Percentiles rank a stretch among this genome's conserved stretches.
phyloP scores from a whole-genome alignment of 2,797 vertebrate species.

The Neosalanx taihuensis region DNA sequence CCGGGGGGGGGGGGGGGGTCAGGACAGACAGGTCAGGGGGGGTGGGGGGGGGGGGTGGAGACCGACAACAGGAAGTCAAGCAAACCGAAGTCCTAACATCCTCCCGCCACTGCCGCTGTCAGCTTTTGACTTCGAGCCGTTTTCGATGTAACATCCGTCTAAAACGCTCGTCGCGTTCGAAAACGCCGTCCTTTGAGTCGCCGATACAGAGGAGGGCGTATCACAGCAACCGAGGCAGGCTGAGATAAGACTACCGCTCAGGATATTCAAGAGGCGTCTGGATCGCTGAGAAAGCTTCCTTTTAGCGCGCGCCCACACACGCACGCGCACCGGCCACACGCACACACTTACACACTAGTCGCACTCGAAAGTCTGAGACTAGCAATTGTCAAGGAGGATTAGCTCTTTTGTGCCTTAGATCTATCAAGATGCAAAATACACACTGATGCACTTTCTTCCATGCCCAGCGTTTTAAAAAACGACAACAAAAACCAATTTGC shows the following conservation, averaged over 20 bases:
- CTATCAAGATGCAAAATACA: too few relatives aligned
- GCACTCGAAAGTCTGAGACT: background rate
- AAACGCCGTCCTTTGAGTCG: background rate
- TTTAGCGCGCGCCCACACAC: background rate
- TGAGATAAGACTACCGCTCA: conserved; percentile 5
- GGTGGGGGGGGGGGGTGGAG: too few relatives aligned
- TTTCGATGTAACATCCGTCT: background rate
- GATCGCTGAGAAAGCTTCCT: background rate
- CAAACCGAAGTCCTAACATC: background rate
- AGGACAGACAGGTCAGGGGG: conserved; percentile 8
- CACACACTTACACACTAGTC: too few relatives aligned
- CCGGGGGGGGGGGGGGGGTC: conserved; percentile 13
- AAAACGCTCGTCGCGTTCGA: background rate
- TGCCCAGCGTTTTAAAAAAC: background rate
- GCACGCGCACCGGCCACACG: background rate
- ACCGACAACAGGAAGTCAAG: conserved; percentile 3
- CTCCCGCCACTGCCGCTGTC: background rate
- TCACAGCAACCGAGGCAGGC: conserved; percentile 3
- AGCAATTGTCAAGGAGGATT: conserved; percentile 12
- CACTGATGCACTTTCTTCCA: conserved; percentile 9
- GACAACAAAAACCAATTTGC: background rate
- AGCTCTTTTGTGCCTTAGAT: background rate
- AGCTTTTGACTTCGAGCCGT: background rate
- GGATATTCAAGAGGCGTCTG: background rate
- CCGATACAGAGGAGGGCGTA: background rate